Evolutionary conservation across 2,888 invertebrate species (phyloP), one percentile per base, ranked within the genome.

Genomic region (Sturmia bella): DNA sequence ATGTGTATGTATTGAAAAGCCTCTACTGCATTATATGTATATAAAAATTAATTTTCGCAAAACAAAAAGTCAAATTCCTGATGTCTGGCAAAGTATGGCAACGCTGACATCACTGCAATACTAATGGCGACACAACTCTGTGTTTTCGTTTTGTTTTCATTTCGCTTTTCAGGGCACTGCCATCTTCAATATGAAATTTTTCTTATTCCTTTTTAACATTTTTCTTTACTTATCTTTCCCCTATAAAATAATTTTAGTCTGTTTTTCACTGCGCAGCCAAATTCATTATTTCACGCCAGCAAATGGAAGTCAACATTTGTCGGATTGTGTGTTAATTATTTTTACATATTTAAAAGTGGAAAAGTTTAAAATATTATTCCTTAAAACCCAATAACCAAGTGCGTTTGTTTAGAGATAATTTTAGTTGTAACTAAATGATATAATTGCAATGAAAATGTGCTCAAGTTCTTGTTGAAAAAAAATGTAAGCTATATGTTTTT

Each of bases 211-310:
- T 37, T 17, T 50, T 32, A 24, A 39, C 3, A 52, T 3, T 43
- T 17, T 37, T 41, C 64, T 56, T 12, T 57, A 37, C 21, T 45
- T n/a, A 48, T 57, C 59, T 52, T 57, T 59, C 24, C 41, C n/a
- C 15, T 43, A 43, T 57, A 64, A 64, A 37, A 64, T 50, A 3
- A 48, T 56, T 61, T 78, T 52, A 78, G 78, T 78, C 27, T 61
- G 66, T 57, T 7, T 66, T 73, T 57, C 66, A 57, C 59, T 78
- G 78, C 78, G 78, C 78, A 73, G 45, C 57, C 48, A 57, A 70
- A 70, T 77, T 43, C 45, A 50, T 70, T 19, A 21, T 39, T 7
- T 77, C 32, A 52, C 50, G 66, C 32, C 41, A 75, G 41, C 15
- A 32, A 32, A 27, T 50, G 1, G 6, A 19, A 50, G 13, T 17